Evolutionary conservation across 2,888 invertebrate species (phyloP).

Genomic region (Lissonota sp.): DNA sequence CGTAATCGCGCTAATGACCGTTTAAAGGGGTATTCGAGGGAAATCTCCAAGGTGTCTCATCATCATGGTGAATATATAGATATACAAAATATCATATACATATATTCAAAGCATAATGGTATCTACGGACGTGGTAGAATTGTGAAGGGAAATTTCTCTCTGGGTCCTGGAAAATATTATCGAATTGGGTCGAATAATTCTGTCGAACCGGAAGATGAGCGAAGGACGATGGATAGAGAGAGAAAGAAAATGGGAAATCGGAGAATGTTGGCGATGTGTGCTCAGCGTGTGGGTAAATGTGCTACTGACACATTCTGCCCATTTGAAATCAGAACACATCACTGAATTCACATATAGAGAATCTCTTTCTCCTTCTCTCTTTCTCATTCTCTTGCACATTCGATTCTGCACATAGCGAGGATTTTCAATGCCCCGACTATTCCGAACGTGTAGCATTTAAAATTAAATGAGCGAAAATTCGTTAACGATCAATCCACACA

Average conservation of each 20-base stretch:
- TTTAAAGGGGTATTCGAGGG: constrained; percentile 50
- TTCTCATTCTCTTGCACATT: neutral
- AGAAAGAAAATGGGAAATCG: neutral
- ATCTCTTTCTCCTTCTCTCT: neutral
- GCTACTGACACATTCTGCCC: constrained; percentile 36
- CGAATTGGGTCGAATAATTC: constrained; percentile 60
- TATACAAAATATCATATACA: constrained; percentile 19
- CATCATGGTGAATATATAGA: constrained; percentile 25
- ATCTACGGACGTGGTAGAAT: constrained; percentile 47
- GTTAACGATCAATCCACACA: neutral
- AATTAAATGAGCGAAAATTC: constrained; percentile 18
- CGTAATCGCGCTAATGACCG: constrained; percentile 50
- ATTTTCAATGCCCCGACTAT: constrained; percentile 20
- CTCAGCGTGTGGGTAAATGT: constrained; percentile 20
- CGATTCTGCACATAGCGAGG: constrained; percentile 4
- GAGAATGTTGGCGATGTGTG: constrained; percentile 2
- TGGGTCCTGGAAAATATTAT: constrained; percentile 46
- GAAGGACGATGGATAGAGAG: neutral
- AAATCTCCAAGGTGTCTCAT: constrained; percentile 53
- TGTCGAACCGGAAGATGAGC: constrained; percentile 39
- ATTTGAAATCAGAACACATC: constrained; percentile 39
- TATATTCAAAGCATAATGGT: neutral
- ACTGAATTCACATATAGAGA: constrained; percentile 26
- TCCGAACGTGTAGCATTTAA: constrained; percentile 12
- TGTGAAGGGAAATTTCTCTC: constrained; percentile 41